phyloP scores from a whole-genome alignment of 2,113 vertebrate genomes.

The Zapus hudsonius region DNA sequence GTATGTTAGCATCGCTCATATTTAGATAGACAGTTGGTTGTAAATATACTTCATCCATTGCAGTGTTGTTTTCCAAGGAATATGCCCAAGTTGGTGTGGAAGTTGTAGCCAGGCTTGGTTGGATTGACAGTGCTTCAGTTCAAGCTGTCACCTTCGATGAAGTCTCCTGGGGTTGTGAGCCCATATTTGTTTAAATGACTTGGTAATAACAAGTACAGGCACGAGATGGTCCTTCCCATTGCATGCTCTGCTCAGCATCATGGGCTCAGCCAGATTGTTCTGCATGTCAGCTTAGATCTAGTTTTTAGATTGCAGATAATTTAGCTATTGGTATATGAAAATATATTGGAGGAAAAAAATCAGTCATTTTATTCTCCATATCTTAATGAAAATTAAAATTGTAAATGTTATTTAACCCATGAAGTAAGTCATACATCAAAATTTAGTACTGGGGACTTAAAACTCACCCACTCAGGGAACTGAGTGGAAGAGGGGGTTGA shows the following conservation, averaged over 20 bases:
- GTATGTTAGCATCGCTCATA: slow-evolving; percentile 66
- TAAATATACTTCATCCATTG: slow-evolving; percentile 65
- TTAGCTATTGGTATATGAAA: background rate
- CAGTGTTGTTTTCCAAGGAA: slow-evolving; percentile 54
- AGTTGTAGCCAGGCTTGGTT: background rate
- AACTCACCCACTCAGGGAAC: no score
- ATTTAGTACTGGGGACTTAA: background rate
- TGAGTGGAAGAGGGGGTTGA: no score
- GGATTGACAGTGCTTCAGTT: background rate
- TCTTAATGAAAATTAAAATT: background rate
- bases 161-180: background rate
- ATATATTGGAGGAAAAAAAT: background rate
- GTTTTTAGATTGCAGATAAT: background rate
- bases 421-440: background rate
- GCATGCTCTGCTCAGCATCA: background rate
- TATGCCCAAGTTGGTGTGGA: slow-evolving; percentile 17
- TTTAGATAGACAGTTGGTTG: slow-evolving; percentile 65
- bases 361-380: background rate
- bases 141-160: background rate
- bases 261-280: background rate
- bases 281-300: background rate
- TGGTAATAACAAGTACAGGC: background rate
- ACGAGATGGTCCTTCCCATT: background rate
- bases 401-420: background rate
- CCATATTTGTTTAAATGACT: background rate